Base-by-base conservation (phyloP, 2,888 invertebrate genomes). In the Ferrisia virgata region DNA sequence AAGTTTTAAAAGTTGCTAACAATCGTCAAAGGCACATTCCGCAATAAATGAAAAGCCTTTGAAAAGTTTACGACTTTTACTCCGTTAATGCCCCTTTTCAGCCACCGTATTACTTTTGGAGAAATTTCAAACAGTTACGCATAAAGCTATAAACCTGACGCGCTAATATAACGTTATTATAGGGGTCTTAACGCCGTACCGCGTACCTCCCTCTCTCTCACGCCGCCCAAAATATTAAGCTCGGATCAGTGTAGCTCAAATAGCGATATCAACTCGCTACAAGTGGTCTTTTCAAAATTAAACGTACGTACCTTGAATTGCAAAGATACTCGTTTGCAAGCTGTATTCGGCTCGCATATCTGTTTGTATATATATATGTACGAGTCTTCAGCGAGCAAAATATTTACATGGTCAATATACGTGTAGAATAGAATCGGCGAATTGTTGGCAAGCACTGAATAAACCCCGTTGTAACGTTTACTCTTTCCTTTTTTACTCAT, bases 61-160 rank as follows among this genome's bases (percentile, higher is more conserved):
- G 83, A 83, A 76, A 83, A 83, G 83, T 83, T 83, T 83, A 83
- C 83, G 83, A 83, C 76, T 83, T 83, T 83, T 83, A 83, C 83
- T 72, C 83, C 83, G 76, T 83, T 83, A 83, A 83, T 83, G 83
- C 83, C 76, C 72, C 47, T 83, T 72, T 76, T 72, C 83, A 76
- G 72, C 83, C 83, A 76, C 83, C 83, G 83, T 72, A 83, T 83
- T 83, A 83, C 83, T 83, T 83, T 83, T 83, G 39, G 25, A 83
- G 72, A 83, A 64, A 72, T 83, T 83, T 83, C 76, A 69, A 83
- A 83, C 83, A 83, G 83, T 83, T 83, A 76, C 83, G 83, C 83
- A 83, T 76, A 83, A 76, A 76, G 83, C 83, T 76, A 83, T 83
- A 83, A 83, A 83, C 83, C 83, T 83, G 83, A 76, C 72, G 83